Conservation (phyloP, 2,888 invertebrate species). For the Eupithecia subfuscata region DNA sequence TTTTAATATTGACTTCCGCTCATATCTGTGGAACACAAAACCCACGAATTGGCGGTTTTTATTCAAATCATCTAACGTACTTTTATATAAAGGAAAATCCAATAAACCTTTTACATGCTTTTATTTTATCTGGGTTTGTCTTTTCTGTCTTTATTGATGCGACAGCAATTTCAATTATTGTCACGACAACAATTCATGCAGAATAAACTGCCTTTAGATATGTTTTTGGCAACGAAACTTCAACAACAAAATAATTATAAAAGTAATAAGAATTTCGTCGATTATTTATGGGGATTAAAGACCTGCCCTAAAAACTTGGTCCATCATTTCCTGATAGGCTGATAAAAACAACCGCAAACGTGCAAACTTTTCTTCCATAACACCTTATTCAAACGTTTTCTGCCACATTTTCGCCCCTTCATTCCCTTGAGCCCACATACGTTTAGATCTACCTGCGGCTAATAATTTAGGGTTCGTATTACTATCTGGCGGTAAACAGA, state of each 20-base stretch:
- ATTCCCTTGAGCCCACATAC: slow-evolving; percentile 42
- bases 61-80: slow-evolving; percentile 16
- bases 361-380: slow-evolving; percentile 39
- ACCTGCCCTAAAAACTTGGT: slow-evolving; percentile 3
- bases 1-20: slow-evolving; percentile 32
- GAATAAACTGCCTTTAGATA: too few species aligned
- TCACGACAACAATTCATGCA: not conserved
- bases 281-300: not conserved
- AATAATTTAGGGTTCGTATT: slow-evolving; percentile 75
- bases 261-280: not conserved
- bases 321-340: slow-evolving; percentile 9
- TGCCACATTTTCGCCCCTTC: slow-evolving; percentile 54
- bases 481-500: slow-evolving; percentile 76
- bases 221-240: not conserved
- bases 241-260: not conserved
- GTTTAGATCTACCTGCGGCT: slow-evolving; percentile 52
- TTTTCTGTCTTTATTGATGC: not conserved
- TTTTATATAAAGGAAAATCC: slow-evolving; percentile 13
- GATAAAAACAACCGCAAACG: slow-evolving; percentile 21
- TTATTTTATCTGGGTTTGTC: not conserved
- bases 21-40: slow-evolving; percentile 16
- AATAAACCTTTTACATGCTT: slow-evolving; percentile 10
- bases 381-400: slow-evolving; percentile 39
- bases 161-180: not conserved
- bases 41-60: slow-evolving; percentile 18